Base-by-base conservation (phyloP, 2,797 vertebrate species). In the Tinamus major region DNA sequence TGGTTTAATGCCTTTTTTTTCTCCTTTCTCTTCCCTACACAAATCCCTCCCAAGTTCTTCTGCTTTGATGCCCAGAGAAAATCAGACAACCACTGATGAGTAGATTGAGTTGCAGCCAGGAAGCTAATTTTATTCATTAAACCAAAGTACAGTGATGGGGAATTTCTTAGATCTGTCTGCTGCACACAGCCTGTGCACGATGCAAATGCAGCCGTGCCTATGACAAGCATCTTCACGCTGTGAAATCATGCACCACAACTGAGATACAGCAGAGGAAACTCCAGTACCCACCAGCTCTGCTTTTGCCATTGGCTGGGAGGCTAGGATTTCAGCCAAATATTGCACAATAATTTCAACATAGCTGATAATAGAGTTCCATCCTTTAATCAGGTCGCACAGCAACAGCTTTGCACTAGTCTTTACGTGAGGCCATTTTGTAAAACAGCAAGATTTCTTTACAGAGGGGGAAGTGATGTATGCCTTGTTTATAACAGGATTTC, bases 321-420 rank as follows among this genome's bases (percentile, higher is more conserved):
- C 33, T 53, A 91, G 56, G 56, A 68, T 64, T 90, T 84, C 59
- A 72, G 74, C 39, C 82, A 85, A n/a, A 61, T 87, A 64, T 84
- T 84, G 19, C 23, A 67, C 78, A 10, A 72, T 44, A 33, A 78
- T 93, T 92, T 94, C 87, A 93, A 48, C 59, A 85, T 48, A 53
- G 51, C 12, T 53, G 89, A 8, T 35, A 79, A 14, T 13, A 92
- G 46, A 6, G n/a, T n/a, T 83, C 24, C 33, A 58, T 87, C 21
- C 39, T 79, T 35, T 67, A 69, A 49, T 35, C 9, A 2, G 55
- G 77, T 85, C 21, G 71, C 42, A 37, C 39, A 62, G 27, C 2
- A 9, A 70, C 41, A 72, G 70, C 10, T 41, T 74, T 79, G 31
- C 12, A 20, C 20, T 92, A 71, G 14, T 27, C 64, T 75, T 89